Evolutionary conservation across 2,113 vertebrate genomes (phyloP), one percentile per base, ranked within the genome.

Genomic region (Lepidiolamprologus cunningtoni): DNA sequence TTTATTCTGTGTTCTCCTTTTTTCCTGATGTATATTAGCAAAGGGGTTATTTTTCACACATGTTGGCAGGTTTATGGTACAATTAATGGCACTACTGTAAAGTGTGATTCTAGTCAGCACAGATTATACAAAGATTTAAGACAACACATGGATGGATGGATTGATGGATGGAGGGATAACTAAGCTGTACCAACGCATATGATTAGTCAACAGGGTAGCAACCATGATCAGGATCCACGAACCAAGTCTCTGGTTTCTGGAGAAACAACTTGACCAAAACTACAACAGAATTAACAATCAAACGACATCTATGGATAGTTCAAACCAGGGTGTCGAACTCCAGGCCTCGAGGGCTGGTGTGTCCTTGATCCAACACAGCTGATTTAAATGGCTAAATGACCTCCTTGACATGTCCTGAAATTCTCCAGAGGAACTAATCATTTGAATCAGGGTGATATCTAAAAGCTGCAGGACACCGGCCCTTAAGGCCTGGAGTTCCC

Each of bases 281-380:
- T 71, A 71, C 37, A 23, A 16, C n/a, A 42, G 3, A 71, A 16
- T 42, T 14, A 71, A 71, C 3, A 9, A 0, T 42, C n/a, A 6
- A 45, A 45, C 5, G 3, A 0, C 37, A 14, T 23, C 5, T 17
- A 26, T 17, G 21, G 13, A 45, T 45, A 73, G 1, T 71, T 71
- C 21, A 6, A 3, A 61, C 28, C 28, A 61, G 2, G 16, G 57
- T 5, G 3, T 28, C 0, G 4, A 61, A 61, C 16, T 61, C 57
- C 57, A 61, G 57, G 16, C 57, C 28, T 61, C 5, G 28, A 33
- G 9, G 16, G 28, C 16, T 10, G 57, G 57, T 33, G 57, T 33
- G 57, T 61, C 28, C 57, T 33, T 19, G 28, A 33, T 10, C 57
- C 57, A 61, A 10, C 5, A 19, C 16, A 33, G 16, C 28, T 33